These are phyloP conservation scores for Tylochromis polylepis DNA, from an alignment of 2,113 vertebrate species.

Conservation along the genomic window DNA sequence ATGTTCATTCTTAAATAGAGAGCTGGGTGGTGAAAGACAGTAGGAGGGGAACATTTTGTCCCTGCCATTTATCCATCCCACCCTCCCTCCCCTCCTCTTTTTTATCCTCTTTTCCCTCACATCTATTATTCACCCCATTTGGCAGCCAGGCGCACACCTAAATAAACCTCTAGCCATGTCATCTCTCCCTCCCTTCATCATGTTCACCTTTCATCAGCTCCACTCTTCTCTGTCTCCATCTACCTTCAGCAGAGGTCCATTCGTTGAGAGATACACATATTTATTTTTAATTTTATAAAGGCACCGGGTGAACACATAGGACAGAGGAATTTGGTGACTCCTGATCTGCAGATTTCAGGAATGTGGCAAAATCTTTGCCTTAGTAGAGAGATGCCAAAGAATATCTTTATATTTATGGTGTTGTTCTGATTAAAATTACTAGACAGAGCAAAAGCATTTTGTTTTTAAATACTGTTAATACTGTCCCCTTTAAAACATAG, in stretches of 20 bases:
- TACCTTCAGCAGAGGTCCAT: not conserved
- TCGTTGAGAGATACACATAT: not conserved
- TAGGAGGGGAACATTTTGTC: conserved; percentile 7
- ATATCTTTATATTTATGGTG: not conserved
- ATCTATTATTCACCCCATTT: conserved; percentile 58
- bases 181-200: not conserved
- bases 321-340: not conserved
- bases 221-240: not conserved
- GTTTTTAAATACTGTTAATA: too few relatives aligned
- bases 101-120: conserved; percentile 34
- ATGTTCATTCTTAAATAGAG: not conserved
- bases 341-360: not conserved
- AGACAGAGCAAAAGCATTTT: not conserved
- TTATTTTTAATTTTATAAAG: not conserved
- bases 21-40: not conserved
- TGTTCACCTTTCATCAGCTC: not conserved
- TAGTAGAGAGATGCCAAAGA: not conserved
- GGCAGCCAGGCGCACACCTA: conserved; percentile 25
- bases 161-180: conserved; percentile 23
- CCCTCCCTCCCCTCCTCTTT: not conserved
- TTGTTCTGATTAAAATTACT: not conserved
- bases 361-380: not conserved
- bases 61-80: not conserved
- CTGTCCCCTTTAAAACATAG: too few relatives aligned
- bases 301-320: not conserved